A percentile compares a stretch with the other conserved stretches of the same genome.
Conservation (phyloP, 2,888 invertebrate species). For the Erannis defoliaria region DNA sequence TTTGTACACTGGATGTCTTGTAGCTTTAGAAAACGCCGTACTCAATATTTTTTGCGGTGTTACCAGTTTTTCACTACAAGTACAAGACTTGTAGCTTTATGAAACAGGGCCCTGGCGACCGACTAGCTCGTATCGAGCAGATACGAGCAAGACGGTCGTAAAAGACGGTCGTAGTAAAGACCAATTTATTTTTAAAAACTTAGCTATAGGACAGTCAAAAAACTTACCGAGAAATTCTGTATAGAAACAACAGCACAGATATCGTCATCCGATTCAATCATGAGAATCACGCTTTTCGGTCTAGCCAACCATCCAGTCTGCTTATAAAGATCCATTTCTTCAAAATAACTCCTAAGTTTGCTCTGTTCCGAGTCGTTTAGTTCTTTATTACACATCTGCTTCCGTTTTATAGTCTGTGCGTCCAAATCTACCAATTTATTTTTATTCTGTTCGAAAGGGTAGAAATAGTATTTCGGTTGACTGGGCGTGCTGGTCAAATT, state of each 20-base stretch:
- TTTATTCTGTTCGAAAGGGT: constrained; percentile 78
- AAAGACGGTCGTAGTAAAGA: no score
- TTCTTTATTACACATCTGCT: constrained; percentile 87
- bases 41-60: no score
- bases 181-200: no score
- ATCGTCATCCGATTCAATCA: constrained; percentile 88
- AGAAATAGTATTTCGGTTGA: constrained; percentile 84
- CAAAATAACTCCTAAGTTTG: constrained; percentile 49
- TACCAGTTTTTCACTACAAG: no score
- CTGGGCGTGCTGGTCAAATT: constrained; percentile 78
- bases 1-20: no score
- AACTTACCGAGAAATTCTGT: constrained; percentile 90
- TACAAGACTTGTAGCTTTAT: no score
- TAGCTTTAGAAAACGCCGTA: no score
- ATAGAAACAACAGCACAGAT: constrained; percentile 93
- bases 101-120: no score
- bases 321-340: constrained; percentile 52
- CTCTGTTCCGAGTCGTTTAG: constrained; percentile 54
- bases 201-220: no score
- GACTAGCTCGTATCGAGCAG: no score
- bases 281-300: constrained; percentile 86
- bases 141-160: no score
- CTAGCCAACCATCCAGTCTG: constrained; percentile 66
- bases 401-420: constrained; percentile 64
- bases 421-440: constrained; percentile 60